Base-by-base conservation (phyloP, 64 coral and sea anemone species). In the Astreopora myriophthalma region DNA sequence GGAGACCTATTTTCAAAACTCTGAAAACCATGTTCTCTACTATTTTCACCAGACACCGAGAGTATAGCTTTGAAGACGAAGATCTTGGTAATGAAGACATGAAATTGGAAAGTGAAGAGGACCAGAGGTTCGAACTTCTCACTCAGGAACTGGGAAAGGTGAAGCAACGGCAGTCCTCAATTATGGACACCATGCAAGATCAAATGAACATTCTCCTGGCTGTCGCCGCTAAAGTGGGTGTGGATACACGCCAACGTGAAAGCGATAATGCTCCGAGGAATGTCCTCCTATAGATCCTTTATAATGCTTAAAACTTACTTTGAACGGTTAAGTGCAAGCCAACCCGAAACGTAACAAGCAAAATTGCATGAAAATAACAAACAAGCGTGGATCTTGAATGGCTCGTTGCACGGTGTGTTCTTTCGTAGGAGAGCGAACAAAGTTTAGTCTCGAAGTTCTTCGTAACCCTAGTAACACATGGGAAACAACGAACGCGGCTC, bases 141-240 rank as follows among this genome's bases (percentile, higher is more conserved):
- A 20, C 55, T 3, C 64, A 83, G 31, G 79, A 83, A 63, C 57
- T 83, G 19, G 52, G 8, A 8, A 83, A 37, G 79, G 57, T 57
- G 1, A 83, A 83, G 57, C 58, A 64, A 57, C 79, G 57, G 8
- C 79, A 64, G 23, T 23, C 32, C 0, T 36, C 33, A 39, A 83
- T 83, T 31, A 83, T 83, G 22, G 57, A 83, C 13, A 26, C 55
- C 0, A 83, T 83, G 17, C 52, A 83, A 2, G 79, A 83, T 12
- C 79, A 83, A 34, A 60, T 33, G 57, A 64, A 38, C 33, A 11
- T 83, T 38, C n/a, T 83, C 8, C 9, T 6, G 57, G 79, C 33
- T 64, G 19, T 83, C 3, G 79, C 79, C 13, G 3, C 52, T 13
- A 83, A 32, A 83, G 34, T 34, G 5, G 79, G 79, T 9, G 52